Evolutionary conservation across 2,113 vertebrate genomes (phyloP).

Genomic region (Anhinga rufa): DNA sequence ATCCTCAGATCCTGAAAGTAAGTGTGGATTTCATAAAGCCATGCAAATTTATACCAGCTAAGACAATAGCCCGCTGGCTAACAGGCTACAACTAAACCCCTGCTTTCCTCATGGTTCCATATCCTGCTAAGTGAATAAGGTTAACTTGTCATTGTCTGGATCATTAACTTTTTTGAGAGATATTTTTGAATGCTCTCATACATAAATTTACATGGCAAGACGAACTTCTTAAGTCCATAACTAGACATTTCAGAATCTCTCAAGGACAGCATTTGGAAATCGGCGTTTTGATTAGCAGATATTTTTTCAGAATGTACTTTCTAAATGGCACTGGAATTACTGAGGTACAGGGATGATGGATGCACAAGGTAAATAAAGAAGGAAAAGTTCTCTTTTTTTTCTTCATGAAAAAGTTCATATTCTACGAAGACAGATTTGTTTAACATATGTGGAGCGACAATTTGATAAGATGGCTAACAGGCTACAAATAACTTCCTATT

Average conservation of each 20-base stretch:
- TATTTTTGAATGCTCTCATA: background rate
- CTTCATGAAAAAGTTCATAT: background rate
- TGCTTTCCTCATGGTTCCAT: background rate
- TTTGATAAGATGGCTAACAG: background rate
- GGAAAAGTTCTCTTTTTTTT: background rate
- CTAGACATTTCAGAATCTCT: background rate
- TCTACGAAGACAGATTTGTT: background rate
- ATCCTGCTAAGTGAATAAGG: background rate
- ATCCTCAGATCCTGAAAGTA: background rate
- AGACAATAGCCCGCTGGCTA: background rate
- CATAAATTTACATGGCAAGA: conserved; percentile 27
- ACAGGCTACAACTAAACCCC: background rate
- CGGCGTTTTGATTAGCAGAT: background rate
- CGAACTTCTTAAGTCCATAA: background rate
- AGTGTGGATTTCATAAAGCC: background rate
- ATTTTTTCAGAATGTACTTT: background rate
- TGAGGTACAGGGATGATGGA: background rate
- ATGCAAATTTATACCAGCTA: background rate
- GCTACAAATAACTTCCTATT: background rate
- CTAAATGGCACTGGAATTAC: background rate
- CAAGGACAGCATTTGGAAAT: background rate
- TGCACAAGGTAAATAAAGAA: background rate
- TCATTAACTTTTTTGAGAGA: conserved; percentile 22
- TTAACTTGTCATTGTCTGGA: conserved; percentile 17
- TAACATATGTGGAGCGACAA: rapidly evolving